Evolutionary conservation across 1,140 invertebrate species (phyloP).

Genomic region (Drosophila tropicalis): DNA sequence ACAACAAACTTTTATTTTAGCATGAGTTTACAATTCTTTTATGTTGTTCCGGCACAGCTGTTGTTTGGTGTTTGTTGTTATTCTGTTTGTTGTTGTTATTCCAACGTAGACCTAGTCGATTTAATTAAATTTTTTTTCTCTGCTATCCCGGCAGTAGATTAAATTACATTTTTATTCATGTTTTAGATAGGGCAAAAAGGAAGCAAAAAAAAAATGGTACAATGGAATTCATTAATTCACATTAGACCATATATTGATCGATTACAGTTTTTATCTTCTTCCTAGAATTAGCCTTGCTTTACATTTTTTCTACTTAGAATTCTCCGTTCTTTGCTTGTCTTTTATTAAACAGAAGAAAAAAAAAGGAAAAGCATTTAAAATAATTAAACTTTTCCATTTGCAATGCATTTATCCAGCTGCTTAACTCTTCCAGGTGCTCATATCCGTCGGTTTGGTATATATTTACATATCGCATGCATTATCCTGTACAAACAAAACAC

Average conservation of each 20-base stretch:
- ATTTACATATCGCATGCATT: slow-evolving; percentile 6
- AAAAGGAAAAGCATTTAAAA: background rate
- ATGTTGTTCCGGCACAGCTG: slow-evolving; percentile 64
- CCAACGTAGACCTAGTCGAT: slow-evolving; percentile 61
- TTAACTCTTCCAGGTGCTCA: background rate
- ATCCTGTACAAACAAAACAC: slow-evolving; percentile 16
- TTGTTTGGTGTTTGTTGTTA: slow-evolving; percentile 45
- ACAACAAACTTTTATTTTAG: slow-evolving; percentile 48
- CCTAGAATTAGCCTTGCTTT: background rate
- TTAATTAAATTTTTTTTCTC: slow-evolving; percentile 74
- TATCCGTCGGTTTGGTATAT: background rate
- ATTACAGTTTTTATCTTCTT: background rate
- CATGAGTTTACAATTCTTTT: slow-evolving; percentile 45
- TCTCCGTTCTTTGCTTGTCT: background rate
- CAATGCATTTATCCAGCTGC: slow-evolving; percentile 15
- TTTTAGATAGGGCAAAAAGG: slow-evolving; percentile 1
- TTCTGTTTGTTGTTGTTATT: slow-evolving; percentile 5
- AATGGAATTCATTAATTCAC: background rate
- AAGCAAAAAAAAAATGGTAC: background rate
- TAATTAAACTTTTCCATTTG: slow-evolving; percentile 7
- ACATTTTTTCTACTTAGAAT: background rate
- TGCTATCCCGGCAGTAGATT: slow-evolving; percentile 2
- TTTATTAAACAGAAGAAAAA: background rate
- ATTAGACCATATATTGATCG: background rate
- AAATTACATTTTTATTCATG: slow-evolving; percentile 16